These are phyloP conservation scores for Ploceus nigricollis DNA, from an alignment of 2,113 vertebrate genomes.

Conservation along the genomic window DNA sequence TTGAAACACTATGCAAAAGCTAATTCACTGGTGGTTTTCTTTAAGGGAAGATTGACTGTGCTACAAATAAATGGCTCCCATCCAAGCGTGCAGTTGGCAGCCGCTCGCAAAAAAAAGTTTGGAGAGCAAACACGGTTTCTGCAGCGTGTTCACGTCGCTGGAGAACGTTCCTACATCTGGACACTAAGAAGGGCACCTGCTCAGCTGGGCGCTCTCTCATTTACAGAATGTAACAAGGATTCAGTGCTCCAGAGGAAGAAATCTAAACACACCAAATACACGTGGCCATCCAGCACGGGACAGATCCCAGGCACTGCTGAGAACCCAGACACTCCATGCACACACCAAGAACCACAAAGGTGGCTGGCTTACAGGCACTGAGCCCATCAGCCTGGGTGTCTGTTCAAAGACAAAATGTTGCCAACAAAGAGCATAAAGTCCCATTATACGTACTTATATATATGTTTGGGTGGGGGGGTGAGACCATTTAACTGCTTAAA, in stretches of 20 bases:
- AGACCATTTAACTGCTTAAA: background rate
- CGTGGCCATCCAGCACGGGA: rapidly evolving
- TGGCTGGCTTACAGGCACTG: rapidly evolving
- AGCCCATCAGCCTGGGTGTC: background rate
- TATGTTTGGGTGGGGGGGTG: rapidly evolving
- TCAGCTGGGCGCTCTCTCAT: rapidly evolving
- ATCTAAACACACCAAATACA: no score
- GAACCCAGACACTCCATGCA: rapidly evolving
- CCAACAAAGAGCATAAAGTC: background rate
- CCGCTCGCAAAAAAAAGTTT: background rate
- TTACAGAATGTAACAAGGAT: background rate
- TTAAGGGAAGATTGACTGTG: conserved; percentile 58
- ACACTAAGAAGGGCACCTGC: background rate
- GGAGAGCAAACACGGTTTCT: background rate
- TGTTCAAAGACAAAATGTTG: background rate
- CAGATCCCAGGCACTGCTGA: rapidly evolving
- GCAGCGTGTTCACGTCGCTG: background rate
- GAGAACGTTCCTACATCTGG: background rate
- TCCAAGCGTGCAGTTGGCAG: conserved; percentile 56
- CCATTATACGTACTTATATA: no score
- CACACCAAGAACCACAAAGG: rapidly evolving
- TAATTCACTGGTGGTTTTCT: conserved; percentile 74
- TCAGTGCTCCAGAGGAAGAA: background rate
- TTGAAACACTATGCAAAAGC: conserved; percentile 77
- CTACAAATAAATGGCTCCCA: conserved; percentile 69